phyloP scores from a whole-genome alignment of 2,888 invertebrate genomes.

The Rhagonycha lutea region DNA sequence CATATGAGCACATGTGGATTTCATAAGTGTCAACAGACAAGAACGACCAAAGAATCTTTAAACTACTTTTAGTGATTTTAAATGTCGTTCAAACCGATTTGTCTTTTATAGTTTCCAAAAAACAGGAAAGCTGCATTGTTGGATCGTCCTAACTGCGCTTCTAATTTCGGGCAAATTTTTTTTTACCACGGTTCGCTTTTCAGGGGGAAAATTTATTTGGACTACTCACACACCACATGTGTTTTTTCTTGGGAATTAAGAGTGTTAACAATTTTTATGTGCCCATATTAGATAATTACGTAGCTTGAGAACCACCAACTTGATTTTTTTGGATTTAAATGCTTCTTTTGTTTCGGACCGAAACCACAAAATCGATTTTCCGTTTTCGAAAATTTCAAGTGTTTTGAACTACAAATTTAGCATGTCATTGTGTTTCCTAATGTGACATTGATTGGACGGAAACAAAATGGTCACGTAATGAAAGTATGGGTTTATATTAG shows the following conservation, averaged over 20 bases:
- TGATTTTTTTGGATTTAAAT: background rate
- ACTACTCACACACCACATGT: constrained; percentile 28
- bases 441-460: background rate
- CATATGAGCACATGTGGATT: constrained; percentile 50
- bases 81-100: background rate
- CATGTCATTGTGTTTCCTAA: background rate
- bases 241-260: constrained; percentile 23
- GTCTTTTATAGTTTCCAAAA: background rate
- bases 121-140: background rate
- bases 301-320: background rate
- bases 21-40: constrained; percentile 42
- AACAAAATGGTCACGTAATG: constrained; percentile 1
- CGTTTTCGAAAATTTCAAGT: background rate
- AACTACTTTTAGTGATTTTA: constrained; percentile 40
- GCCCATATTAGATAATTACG: constrained; percentile 20
- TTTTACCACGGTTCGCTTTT: background rate
- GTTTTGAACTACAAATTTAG: background rate
- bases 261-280: constrained; percentile 23
- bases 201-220: constrained; percentile 16
- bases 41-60: constrained; percentile 44
- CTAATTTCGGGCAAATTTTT: background rate
- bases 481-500: background rate
- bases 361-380: background rate
- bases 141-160: background rate
- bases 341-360: background rate